Conservation (phyloP, 2,888 invertebrate species). For the Apotomis turbidana region DNA sequence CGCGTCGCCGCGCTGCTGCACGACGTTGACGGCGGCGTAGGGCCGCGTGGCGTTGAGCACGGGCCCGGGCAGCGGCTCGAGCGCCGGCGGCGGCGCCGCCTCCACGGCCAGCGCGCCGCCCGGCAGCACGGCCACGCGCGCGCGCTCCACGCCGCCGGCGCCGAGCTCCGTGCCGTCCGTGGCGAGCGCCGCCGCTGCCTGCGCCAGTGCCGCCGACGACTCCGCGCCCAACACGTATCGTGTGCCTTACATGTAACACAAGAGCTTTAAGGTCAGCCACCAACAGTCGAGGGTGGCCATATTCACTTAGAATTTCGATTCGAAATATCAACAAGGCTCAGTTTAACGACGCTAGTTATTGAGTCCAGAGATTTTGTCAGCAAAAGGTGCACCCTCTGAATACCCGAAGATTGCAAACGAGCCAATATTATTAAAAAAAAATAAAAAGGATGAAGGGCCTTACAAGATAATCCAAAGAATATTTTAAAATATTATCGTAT, state of each 20-base stretch:
- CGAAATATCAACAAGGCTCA: not conserved
- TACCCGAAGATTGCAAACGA: too few relatives aligned
- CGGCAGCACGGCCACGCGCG: conserved; percentile 51
- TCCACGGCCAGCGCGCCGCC: conserved; percentile 45
- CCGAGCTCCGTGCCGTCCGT: conserved; percentile 46
- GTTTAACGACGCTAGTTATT: not conserved
- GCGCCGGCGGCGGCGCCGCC: conserved; percentile 50
- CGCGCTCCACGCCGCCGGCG: conserved; percentile 49
- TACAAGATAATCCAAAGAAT: too few relatives aligned
- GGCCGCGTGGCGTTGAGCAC: conserved; percentile 17
- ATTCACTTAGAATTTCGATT: too few relatives aligned
- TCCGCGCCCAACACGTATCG: conserved; percentile 73
- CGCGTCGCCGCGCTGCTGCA: conserved; percentile 86
- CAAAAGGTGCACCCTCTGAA: too few relatives aligned
- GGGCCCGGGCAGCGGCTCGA: conserved; percentile 43
- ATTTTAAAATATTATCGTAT: too few relatives aligned
- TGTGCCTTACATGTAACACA: conserved; percentile 54
- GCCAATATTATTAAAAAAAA: too few relatives aligned
- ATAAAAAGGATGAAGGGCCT: too few relatives aligned
- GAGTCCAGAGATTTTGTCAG: not conserved
- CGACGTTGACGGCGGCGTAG: conserved; percentile 81
- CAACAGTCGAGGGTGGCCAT: not conserved
- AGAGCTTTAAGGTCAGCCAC: too few relatives aligned
- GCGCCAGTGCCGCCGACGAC: conserved; percentile 60
- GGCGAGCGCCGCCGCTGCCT: conserved; percentile 54